These are phyloP conservation scores for Passerina amoena DNA, from an alignment of 2,113 vertebrate genomes.

Conservation along the genomic window DNA sequence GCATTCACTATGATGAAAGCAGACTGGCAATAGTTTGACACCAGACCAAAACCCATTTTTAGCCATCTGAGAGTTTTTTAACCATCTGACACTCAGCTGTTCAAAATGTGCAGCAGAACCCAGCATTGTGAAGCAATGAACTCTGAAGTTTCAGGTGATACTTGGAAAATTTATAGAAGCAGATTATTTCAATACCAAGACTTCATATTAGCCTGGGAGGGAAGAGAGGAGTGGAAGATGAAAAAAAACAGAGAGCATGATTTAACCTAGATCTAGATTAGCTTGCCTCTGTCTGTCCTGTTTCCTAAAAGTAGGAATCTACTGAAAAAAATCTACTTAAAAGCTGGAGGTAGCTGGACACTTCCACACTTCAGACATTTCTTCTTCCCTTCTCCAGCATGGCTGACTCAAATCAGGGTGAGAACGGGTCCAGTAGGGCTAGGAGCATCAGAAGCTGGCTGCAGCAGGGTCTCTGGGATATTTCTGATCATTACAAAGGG, in stretches of 20 bases:
- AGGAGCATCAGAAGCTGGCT: neutral
- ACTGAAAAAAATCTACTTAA: neutral
- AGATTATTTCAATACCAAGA: neutral
- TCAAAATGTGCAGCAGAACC: neutral
- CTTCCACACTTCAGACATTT: neutral
- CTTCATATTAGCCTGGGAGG: neutral
- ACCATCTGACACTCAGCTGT: neutral
- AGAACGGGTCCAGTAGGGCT: neutral
- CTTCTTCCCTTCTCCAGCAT: neutral
- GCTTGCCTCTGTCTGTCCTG: neutral
- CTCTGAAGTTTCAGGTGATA: neutral
- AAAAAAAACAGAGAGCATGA: neutral
- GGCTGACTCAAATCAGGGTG: fast-evolving
- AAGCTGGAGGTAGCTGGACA: neutral
- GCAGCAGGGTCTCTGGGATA: neutral
- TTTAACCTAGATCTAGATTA: neutral
- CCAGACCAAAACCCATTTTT: neutral
- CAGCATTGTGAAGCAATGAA: neutral
- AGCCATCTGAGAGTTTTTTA: neutral
- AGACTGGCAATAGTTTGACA: neutral
- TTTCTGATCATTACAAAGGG: neutral
- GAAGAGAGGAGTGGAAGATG: neutral
- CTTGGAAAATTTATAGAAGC: neutral
- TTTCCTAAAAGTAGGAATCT: neutral
- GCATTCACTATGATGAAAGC: neutral